These are phyloP conservation scores for Drosophila kepulauana DNA, from an alignment of 1,140 invertebrate species.

Conservation along the genomic window DNA sequence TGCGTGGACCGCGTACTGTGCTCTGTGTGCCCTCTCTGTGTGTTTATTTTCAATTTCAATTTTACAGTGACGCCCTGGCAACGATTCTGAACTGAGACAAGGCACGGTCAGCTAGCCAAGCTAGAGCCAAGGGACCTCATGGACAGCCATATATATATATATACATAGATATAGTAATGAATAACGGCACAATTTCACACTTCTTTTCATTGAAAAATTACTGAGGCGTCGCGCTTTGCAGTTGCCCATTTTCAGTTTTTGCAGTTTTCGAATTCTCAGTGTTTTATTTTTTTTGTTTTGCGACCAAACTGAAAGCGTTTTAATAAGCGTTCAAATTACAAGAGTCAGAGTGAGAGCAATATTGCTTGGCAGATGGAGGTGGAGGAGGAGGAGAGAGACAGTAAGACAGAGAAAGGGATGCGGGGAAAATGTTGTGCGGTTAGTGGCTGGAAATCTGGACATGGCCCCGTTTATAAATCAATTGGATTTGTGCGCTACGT, in stretches of 20 bases:
- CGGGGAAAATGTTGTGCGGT: background rate
- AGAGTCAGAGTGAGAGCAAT: background rate
- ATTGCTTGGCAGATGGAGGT: background rate
- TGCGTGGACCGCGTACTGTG: background rate
- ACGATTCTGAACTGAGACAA: conserved; percentile 7
- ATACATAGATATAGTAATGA: conserved; percentile 28
- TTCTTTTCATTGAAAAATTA: conserved; percentile 45
- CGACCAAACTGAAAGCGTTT: conserved; percentile 33
- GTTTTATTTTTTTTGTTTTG: conserved; percentile 15
- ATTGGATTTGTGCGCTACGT: conserved; percentile 43
- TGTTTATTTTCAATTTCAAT: conserved; percentile 41
- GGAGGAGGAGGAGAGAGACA: background rate
- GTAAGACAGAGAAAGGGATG: background rate
- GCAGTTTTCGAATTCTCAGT: too few relatives aligned
- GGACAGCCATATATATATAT: background rate
- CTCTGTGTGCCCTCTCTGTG: background rate
- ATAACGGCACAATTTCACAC: conserved; percentile 47
- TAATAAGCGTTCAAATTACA: conserved; percentile 40
- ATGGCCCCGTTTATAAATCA: conserved; percentile 47
- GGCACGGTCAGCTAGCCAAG: background rate
- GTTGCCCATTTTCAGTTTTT: too few relatives aligned
- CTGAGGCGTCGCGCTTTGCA: conserved; percentile 3
- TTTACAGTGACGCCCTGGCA: conserved; percentile 27
- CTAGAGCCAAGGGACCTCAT: background rate
- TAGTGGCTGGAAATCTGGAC: conserved; percentile 13